Evolutionary conservation across 2,888 invertebrate species (phyloP), one percentile per base, ranked within the genome.

Genomic region (Erynnis tages): DNA sequence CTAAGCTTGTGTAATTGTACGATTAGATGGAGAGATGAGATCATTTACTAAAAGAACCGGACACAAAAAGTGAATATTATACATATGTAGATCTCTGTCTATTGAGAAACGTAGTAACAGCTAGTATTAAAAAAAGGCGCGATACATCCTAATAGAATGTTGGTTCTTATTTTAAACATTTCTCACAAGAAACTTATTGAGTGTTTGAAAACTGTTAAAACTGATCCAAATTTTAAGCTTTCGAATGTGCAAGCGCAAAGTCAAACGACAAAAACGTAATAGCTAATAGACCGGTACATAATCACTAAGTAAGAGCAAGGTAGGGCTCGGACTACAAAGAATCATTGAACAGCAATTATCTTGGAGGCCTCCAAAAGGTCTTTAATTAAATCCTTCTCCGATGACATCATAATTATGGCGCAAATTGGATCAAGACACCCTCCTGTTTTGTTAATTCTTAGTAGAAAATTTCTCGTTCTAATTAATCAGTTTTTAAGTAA

Each of bases 361-460:
- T 78, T 62, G 71, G 73, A 83, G 83, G 83, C 83, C 82, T 83
- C 78, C 76, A 76, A 78, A 82, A 82, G 85, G 78, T 74, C 88
- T 89, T 82, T 89, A 87, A 89, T 89, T 89, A 88, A 88, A 87
- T 86, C 86, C 87, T 82, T 86, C 88, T 89, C 88, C 82, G 76
- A 84, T 89, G 86, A 87, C 88, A 83, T 86, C 82, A 87, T 88
- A 87, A 89, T 89, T 86, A 87, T 81, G 77, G 81, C 76, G 76
- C 73, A 83, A 87, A 86, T 86, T 86, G 82, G 76, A 82, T 81
- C 74, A 75, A 80, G 77, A 82, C 79, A 77, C 76, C 73, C 77
- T 72, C 78, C 76, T 81, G 81, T 84, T 86, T 84, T 78, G 83
- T 82, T 83, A 79, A 84, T 82, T 82, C 80, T 82, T 72, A 81